These are phyloP conservation scores for Acanthis flammea DNA, from an alignment of 2,797 vertebrate genomes.

Conservation along the genomic window DNA sequence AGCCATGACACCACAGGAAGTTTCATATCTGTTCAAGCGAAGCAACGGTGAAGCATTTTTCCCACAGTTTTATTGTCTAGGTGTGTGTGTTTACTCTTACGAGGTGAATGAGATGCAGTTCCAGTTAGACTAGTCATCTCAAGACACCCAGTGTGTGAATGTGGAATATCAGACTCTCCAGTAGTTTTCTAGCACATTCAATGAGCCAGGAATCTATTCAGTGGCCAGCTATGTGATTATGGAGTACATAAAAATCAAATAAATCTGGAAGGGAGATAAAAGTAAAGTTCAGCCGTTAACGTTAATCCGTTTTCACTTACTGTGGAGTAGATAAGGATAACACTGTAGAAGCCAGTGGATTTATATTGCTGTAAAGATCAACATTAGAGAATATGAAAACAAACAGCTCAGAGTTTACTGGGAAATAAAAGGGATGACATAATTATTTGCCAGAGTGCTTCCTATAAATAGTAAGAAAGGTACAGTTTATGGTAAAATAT, in stretches of 20 bases:
- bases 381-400: background rate
- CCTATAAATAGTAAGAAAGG: background rate
- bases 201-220: background rate
- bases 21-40: background rate
- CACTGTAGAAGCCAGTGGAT: background rate
- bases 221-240: background rate
- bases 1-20: constrained; percentile 21
- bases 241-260: background rate
- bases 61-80: constrained; percentile 67
- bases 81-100: constrained; percentile 45
- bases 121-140: constrained; percentile 48
- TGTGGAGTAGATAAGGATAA: background rate
- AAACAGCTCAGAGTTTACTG: background rate
- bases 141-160: background rate
- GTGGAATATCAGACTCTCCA: background rate
- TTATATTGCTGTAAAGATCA: background rate
- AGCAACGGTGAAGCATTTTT: constrained; percentile 37
- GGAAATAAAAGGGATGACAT: background rate
- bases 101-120: constrained; percentile 49
- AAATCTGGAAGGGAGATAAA: background rate
- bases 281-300: background rate
- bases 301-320: background rate
- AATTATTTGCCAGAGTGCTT: background rate
- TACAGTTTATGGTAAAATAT: background rate
- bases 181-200: background rate